Evolutionary conservation across 1,140 invertebrate genomes (phyloP), one percentile per base, ranked within the genome.

Genomic region (Aphidius ervi): DNA sequence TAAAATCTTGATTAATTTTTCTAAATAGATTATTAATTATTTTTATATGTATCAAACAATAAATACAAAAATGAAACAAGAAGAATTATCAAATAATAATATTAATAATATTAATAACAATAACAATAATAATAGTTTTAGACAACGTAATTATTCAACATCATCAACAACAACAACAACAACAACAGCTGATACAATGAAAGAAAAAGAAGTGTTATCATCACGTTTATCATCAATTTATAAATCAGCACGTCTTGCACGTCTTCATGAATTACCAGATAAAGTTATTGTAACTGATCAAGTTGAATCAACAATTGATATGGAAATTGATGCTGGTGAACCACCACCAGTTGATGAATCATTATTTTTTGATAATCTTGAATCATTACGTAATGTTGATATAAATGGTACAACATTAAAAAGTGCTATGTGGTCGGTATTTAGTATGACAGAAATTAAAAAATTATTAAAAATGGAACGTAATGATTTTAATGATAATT

Each of bases 381-480:
- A 74, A n/a, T 63, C 71, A 5, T 65, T 72, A 8, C 70, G 70
- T 41, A 70, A 74, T 20, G 71, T 74, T 2, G 74, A 79, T 16
- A 63, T 82, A 9, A 80, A 78, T 47, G 71, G 77, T 1, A 73
- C 72, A 5, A 78, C 76, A 31, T 68, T 81, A 5, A 77, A 78
- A 57, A 78, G 77, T 1, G 70, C 68, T 3, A 72, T 83, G 45
- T 77, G 80, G 72, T 77, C 79, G 0, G 71, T 70, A 0, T 64
- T 79, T 5, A 74, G 67, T 2, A 66, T 73, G 3, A 63, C 70
- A 0, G 77, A 81, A 54, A 75, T 79, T 65, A 78, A 74, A 37
- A 56, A 74, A 2, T 58, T 82, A 6, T 47, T 77, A 3, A 72
- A 79, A 4, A 73, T 82, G 48, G 81, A 82, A 55, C 75, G 74